Conservation (phyloP, 2,113 vertebrate species). For the Phaethon lepturus region DNA sequence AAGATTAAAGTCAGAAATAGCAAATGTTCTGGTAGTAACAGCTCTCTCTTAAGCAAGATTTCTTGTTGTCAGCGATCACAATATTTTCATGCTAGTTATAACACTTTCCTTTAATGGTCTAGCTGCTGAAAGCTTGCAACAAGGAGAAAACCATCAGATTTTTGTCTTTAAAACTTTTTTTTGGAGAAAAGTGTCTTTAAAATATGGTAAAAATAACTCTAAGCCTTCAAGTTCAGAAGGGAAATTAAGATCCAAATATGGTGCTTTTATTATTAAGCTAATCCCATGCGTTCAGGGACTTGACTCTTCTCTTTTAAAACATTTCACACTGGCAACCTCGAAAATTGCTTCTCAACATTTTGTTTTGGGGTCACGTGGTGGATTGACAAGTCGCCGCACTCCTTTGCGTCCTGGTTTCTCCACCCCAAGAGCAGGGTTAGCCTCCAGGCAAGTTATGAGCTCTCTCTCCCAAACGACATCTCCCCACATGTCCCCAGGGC, state of each 20-base stretch:
- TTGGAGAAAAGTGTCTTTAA: not conserved
- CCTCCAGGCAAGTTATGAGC: not conserved
- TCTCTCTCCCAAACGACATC: not conserved
- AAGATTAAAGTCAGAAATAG: not conserved
- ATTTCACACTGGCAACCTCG: not conserved
- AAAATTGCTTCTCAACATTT: not conserved
- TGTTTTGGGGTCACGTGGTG: not conserved
- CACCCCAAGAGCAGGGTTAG: not conserved
- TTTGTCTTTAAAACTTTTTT: not conserved
- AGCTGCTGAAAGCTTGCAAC: not conserved
- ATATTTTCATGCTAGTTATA: not conserved
- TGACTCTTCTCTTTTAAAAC: not conserved
- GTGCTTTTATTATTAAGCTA: not conserved
- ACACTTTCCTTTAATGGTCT: not conserved
- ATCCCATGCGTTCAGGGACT: not conserved
- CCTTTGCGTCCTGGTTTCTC: not conserved
- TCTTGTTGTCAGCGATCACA: not conserved
- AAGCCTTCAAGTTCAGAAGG: not conserved
- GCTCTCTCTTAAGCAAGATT: not conserved
- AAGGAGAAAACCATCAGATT: not conserved
- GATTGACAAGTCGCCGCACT: not conserved
- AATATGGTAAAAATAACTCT: not conserved
- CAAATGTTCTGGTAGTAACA: not conserved
- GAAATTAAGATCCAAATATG: not conserved
- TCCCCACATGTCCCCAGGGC: rapidly evolving